Percentiles rank a stretch among this genome's conserved stretches.
phyloP scores from a whole-genome alignment of 2,888 invertebrate species.

The Ormyrus thymus region DNA sequence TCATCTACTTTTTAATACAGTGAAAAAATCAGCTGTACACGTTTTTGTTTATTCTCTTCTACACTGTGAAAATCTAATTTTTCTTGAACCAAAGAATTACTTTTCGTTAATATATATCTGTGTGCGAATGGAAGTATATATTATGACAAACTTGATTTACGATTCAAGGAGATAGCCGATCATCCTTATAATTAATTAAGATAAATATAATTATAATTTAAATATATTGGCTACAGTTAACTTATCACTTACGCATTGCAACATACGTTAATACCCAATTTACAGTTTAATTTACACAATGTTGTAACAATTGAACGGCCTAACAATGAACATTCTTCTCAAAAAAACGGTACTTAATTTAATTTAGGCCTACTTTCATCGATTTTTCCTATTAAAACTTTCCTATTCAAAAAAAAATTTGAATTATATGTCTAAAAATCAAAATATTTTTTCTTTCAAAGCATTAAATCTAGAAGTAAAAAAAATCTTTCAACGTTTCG shows the following conservation, averaged over 20 bases:
- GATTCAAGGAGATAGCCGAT: slow-evolving; percentile 14
- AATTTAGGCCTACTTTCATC: slow-evolving; percentile 9
- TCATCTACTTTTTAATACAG: slow-evolving; percentile 41
- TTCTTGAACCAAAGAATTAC: slow-evolving; percentile 12
- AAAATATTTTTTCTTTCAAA: background rate
- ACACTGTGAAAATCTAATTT: slow-evolving; percentile 36
- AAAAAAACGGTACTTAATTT: background rate
- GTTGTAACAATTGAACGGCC: slow-evolving; percentile 2
- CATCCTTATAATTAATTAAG: slow-evolving; percentile 21
- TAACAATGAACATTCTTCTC: too few species aligned
- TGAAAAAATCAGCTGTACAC: slow-evolving; percentile 42
- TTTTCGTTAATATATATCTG: slow-evolving; percentile 6
- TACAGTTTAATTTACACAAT: slow-evolving; percentile 18
- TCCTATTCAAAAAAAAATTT: background rate
- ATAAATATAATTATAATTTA: slow-evolving; percentile 41
- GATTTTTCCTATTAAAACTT: background rate
- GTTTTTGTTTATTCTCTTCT: slow-evolving; percentile 11
- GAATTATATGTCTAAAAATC: background rate
- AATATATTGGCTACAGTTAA: slow-evolving; percentile 29
- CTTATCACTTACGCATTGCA: slow-evolving; percentile 12
- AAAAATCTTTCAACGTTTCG: background rate
- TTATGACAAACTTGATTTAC: slow-evolving; percentile 24
- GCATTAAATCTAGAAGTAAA: slow-evolving; percentile 1
- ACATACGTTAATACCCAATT: slow-evolving; percentile 16
- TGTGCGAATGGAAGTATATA: slow-evolving; percentile 30